Evolutionary conservation across 2,113 vertebrate species (phyloP).

Genomic region (Callithrix jacchus): DNA sequence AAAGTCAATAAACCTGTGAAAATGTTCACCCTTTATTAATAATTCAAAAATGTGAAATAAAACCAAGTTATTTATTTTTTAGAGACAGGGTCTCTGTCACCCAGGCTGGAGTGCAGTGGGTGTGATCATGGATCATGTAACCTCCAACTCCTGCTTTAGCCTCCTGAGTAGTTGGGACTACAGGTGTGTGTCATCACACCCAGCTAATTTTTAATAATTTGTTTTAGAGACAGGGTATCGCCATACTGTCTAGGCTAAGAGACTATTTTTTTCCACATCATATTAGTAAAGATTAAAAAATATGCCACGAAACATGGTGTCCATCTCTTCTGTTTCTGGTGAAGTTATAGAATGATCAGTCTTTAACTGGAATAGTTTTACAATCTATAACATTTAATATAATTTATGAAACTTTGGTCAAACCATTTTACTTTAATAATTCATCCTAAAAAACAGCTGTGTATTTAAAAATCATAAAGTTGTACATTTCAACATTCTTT

Average conservation of each 20-base stretch:
- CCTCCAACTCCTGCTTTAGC: too few relatives aligned
- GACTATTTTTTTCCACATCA: background rate
- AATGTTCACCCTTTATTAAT: background rate
- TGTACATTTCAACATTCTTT: background rate
- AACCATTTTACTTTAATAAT: background rate
- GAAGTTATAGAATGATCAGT: background rate
- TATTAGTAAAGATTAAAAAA: slow-evolving; percentile 11
- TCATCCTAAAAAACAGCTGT: slow-evolving; percentile 13
- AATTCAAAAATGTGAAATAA: background rate
- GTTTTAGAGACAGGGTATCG: too few relatives aligned
- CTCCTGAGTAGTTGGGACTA: too few relatives aligned
- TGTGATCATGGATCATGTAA: too few relatives aligned
- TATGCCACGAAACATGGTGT: background rate
- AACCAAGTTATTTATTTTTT: background rate
- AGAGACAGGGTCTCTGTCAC: too few relatives aligned
- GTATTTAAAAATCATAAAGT: background rate
- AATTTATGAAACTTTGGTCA: background rate
- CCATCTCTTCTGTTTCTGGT: background rate
- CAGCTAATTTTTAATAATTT: too few relatives aligned
- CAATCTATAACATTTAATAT: background rate
- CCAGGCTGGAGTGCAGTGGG: too few relatives aligned
- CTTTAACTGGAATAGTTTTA: background rate
- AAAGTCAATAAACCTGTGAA: background rate
- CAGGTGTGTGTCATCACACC: too few relatives aligned
- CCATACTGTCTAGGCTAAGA: background rate